Evolutionary conservation across 2,888 invertebrate genomes (phyloP), one percentile per base, ranked within the genome.

Genomic region (Diadegma fenestrale): DNA sequence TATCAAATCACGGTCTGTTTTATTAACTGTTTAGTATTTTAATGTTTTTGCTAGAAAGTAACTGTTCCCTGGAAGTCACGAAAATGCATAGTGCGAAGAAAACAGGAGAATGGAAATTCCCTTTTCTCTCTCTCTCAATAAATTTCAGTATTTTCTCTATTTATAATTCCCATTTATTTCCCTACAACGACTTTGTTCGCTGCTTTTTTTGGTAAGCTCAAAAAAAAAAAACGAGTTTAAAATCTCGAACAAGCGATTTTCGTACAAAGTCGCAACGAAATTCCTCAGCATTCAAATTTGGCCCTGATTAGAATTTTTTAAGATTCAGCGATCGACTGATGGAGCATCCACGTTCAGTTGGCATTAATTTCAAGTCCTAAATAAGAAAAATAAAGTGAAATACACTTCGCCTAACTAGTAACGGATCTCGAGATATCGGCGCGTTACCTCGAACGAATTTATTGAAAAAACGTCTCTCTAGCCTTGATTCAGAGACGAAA

Each of bases 331-430:
- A 58, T 26, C 14, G 26, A 58, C 26, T 26, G 14, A 58, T 58
- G 26, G 1, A 14, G 5, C 26, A 26, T 58, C 14, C 12, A 26
- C 88, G 85, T 89, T 88, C 84, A 87, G 81, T 88, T 26, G 58
- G 1, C 14, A 58, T 26, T 58, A 1, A 64, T 83, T 82, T 83
- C 73, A 89, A 89, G 84, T 87, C 87, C 87, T 90, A 90, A 89
- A 89, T 90, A 90, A 90, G 90, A 90, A 88, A 89, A 89, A 91
- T 87, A 90, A 61, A 64, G 30, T 48, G 63, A 33, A 64, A 88
- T 89, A 88, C 37, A 90, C 89, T 91, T 90, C 88, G 87, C 80
- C 83, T 89, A 90, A 88, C 88, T 89, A 89, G 88, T 89, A 86
- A 88, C 71, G 87, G 87, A 88, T 89, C 77, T 85, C 82, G 89